phyloP scores from a whole-genome alignment of 2,888 invertebrate genomes.

The Dasypogon diadema region DNA sequence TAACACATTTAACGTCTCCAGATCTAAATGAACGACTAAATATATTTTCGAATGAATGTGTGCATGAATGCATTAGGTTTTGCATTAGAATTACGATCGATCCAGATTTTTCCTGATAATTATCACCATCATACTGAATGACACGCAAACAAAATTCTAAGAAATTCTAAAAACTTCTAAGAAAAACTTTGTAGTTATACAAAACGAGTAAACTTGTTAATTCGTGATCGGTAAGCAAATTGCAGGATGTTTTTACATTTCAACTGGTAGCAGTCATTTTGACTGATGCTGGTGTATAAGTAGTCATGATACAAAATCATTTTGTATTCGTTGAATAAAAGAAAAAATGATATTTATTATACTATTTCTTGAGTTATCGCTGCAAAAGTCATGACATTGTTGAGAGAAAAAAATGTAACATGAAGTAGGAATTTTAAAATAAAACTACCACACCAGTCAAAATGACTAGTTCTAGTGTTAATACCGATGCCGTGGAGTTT shows the following conservation, averaged over 20 bases:
- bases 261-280: too few species aligned
- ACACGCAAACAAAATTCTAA: too few species aligned
- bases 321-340: constrained; percentile 40
- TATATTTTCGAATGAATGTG: constrained; percentile 37
- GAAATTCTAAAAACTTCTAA: too few species aligned
- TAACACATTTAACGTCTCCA: constrained; percentile 14
- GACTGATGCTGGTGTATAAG: constrained; percentile 29
- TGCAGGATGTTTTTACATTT: too few species aligned
- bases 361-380: constrained; percentile 39
- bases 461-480: too few species aligned
- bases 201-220: constrained; percentile 39
- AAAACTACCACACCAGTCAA: too few species aligned
- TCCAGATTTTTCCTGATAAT: too few species aligned
- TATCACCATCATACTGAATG: too few species aligned
- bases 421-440: constrained; percentile 22
- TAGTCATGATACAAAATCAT: constrained; percentile 31
- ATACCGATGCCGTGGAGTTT: too few species aligned
- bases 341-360: constrained; percentile 26
- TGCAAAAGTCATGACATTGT: constrained; percentile 42
- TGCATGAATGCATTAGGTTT: constrained; percentile 27
- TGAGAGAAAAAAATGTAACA: constrained; percentile 25
- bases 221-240: too few species aligned
- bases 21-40: constrained; percentile 33
- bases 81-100: neutral
- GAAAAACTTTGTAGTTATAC: constrained; percentile 43